Base-by-base conservation (phyloP, 2,113 vertebrate species). In the Rattus rattus region DNA sequence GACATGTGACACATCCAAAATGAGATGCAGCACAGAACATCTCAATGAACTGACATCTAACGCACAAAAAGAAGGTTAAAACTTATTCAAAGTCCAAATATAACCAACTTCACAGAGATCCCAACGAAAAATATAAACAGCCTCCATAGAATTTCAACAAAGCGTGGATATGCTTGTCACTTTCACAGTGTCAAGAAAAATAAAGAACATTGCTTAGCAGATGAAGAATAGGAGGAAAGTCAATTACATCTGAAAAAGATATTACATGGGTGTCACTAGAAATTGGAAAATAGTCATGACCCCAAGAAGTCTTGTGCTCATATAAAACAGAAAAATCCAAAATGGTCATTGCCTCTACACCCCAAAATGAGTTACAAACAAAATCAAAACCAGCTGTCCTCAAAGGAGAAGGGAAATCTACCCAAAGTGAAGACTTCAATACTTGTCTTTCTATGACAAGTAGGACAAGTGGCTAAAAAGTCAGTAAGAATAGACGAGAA, bases 131-230 rank as follows among this genome's bases (percentile, higher is more conserved):
- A 87, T 80, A 80, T 39, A 61, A 39, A 80, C 77, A 94, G 72
- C 26, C 5, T 70, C 9, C 10, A 69, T 4, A 26, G n/a, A 72
- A 59, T 47, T 47, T 43, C 72, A 85, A 89, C 1, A 84, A 61
- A 10, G 56, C 59, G 26, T 22, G 81, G 30, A 86, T 7, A 0
- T 16, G 65, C 9, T 20, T 28, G 4, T 28, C 52, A 83, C 69
- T 75, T 8, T 89, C 11, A 81, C 84, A 81, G 81, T 61, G 5
- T 47, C 13, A 39, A 88, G 6, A 24, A 49, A 61, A 72, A 85
- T 69, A 96, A 10, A 54, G 26, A 91, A 94, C 77, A 49, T 91
- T 79, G 54, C 13, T 94, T 16, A 91, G n/a, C 24, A 94, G 12
- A 43, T 61, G 11, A 87, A 83, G 47, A 91, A 75, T 11, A 95